Evolutionary conservation across 2,797 vertebrate species (phyloP), one percentile per base, ranked within the genome.

Genomic region (Bryconaethiops microstoma): DNA sequence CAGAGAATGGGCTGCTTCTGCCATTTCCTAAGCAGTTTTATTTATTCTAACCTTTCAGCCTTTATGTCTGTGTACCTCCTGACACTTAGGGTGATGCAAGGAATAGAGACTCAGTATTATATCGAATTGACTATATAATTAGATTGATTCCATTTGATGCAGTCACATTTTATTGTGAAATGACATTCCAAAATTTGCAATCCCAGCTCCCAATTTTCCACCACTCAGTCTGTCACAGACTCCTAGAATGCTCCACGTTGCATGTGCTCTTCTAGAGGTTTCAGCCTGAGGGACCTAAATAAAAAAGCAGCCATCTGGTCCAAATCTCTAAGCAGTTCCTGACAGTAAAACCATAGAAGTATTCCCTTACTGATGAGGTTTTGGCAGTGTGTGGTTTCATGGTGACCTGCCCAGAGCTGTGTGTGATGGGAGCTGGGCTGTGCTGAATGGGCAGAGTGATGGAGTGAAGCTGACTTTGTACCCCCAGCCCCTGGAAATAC

Each of bases 251-350:
- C 25, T 60, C 50, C 23, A 70, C 65, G 54, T 57, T 77, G 82
- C 74, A 50, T 68, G 50, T 62, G 64, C 57, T 52, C 50, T 72
- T 50, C 65, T 73, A 9, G 78, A 83, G 69, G 62, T 67, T 45
- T 73, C 71, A 50, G 72, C 50, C 67, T 74, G 69, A 45, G 35
- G 35, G 45, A 74, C 21, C 40, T 42, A 72, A n/a, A 57, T 14
- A 50, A 42, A 70, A 60, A 83, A 78, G 59, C 82, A 68, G 65
- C 55, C 69, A 74, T 57, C 74, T 80, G 74, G 42, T 74, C 62
- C 70, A 77, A 14, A 70, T 69, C 29, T 19, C 45, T 14, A 40
- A 54, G 13, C 57, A 55, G 76, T 19, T 74, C 59, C 13, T 54
- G 59, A 64, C 45, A 45, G 45, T 48, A 69, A 57, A 35, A 16